Conservation (phyloP, 2,797 vertebrate species). For the Crossoptilon crossoptilon region DNA sequence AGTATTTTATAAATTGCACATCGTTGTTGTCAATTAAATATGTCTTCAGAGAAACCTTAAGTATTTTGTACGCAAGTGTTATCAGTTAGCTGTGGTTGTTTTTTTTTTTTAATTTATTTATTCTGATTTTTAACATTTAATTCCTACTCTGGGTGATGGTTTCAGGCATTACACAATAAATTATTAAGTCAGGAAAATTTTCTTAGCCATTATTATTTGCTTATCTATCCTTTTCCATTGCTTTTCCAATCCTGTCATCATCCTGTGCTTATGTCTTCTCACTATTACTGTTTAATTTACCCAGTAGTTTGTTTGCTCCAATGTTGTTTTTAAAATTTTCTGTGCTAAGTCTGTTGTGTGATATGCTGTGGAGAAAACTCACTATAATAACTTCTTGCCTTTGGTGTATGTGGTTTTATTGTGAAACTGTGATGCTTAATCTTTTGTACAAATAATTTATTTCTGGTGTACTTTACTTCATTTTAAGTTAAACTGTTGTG, state of each 20-base stretch:
- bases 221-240: background rate
- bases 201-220: background rate
- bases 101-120: too few species aligned
- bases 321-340: background rate
- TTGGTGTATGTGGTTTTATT: background rate
- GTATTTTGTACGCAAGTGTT: background rate
- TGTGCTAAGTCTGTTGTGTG: background rate
- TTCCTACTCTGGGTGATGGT: background rate
- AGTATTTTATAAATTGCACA: conserved; percentile 49
- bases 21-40: background rate
- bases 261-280: background rate
- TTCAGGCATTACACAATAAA: background rate
- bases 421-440: background rate
- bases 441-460: background rate
- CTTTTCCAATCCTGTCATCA: background rate
- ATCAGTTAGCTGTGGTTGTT: background rate
- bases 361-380: rapidly evolving
- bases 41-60: background rate
- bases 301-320: background rate
- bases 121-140: background rate
- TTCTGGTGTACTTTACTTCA: background rate
- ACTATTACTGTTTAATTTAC: background rate
- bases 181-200: background rate
- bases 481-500: background rate
- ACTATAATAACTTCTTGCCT: background rate